Percentiles rank a stretch among this genome's conserved stretches.
phyloP scores from a whole-genome alignment of 2,888 invertebrate genomes.

The Folsomia candida region DNA sequence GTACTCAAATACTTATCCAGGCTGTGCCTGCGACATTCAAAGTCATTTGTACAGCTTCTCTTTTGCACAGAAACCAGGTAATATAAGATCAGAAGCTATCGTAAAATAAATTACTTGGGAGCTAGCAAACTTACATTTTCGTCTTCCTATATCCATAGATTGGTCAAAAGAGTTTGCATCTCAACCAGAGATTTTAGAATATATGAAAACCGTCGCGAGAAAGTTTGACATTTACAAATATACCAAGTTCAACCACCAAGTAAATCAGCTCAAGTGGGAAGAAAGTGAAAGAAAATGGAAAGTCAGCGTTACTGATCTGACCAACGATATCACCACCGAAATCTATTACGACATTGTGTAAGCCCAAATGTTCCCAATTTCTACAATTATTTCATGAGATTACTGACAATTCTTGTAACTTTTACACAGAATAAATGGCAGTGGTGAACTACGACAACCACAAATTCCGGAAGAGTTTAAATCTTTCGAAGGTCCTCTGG shows the following conservation, averaged over 20 bases:
- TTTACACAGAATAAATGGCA: conserved; percentile 22
- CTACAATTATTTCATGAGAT: background rate
- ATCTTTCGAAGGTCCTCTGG: conserved; percentile 22
- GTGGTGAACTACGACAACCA: conserved; percentile 32
- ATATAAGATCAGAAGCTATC: too few relatives aligned
- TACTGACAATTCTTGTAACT: background rate
- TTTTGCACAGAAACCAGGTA: conserved; percentile 31
- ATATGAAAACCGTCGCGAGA: conserved; percentile 31
- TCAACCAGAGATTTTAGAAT: conserved; percentile 38
- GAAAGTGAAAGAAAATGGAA: conserved; percentile 30
- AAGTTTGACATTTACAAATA: conserved; percentile 41
- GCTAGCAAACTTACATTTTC: too few relatives aligned
- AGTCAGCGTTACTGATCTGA: conserved; percentile 4
- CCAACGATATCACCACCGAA: background rate
- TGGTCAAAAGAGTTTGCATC: conserved; percentile 35
- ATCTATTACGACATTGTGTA: conserved; percentile 23
- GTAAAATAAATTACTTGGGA: too few relatives aligned
- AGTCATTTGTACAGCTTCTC: conserved; percentile 30
- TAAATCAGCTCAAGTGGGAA: conserved; percentile 24
- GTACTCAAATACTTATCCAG: conserved; percentile 27
- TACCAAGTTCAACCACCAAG: conserved; percentile 27
- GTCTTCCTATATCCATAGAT: conserved; percentile 24
- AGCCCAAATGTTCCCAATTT: conserved; percentile 21
- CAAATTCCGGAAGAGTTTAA: conserved; percentile 32
- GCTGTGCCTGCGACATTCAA: conserved; percentile 23